phyloP scores from a whole-genome alignment of 1,140 invertebrate genomes.

The Melitaea cinxia region DNA sequence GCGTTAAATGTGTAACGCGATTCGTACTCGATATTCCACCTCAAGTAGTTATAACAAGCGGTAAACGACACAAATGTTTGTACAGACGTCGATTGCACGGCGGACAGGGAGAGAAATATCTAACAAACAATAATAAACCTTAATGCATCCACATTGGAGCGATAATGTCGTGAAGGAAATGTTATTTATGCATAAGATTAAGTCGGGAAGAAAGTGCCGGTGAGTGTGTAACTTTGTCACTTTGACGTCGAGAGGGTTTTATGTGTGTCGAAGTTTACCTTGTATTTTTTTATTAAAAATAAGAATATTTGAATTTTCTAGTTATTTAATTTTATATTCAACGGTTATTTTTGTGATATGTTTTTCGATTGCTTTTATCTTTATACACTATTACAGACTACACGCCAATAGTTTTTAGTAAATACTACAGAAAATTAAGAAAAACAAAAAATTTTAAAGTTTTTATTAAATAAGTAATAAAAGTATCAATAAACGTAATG shows the following conservation, averaged over 20 bases:
- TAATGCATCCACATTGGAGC: conserved; percentile 35
- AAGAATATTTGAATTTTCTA: too few relatives aligned
- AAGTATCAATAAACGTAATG: too few relatives aligned
- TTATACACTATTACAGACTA: too few relatives aligned
- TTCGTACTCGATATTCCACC: conserved; percentile 48
- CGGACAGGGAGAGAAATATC: conserved; percentile 16
- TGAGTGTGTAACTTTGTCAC: conserved; percentile 40
- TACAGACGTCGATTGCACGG: conserved; percentile 37
- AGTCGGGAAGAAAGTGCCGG: conserved; percentile 30
- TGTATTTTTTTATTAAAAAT: not conserved
- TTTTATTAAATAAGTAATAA: too few relatives aligned
- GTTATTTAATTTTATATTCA: too few relatives aligned
- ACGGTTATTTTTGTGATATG: too few relatives aligned
- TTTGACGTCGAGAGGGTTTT: conserved; percentile 23
- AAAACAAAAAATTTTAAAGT: too few relatives aligned
- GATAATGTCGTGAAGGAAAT: conserved; percentile 27
- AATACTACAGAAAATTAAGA: too few relatives aligned
- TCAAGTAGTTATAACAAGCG: conserved; percentile 64
- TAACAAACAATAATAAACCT: conserved; percentile 25
- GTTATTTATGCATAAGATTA: conserved; percentile 33
- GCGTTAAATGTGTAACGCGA: conserved; percentile 47
- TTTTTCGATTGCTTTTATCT: too few relatives aligned
- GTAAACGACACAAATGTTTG: conserved; percentile 68
- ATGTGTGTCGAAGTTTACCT: conserved; percentile 33
- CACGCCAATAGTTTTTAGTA: too few relatives aligned